Evolutionary conservation across 2,113 vertebrate genomes (phyloP).

Genomic region (Aptenodytes patagonicus): DNA sequence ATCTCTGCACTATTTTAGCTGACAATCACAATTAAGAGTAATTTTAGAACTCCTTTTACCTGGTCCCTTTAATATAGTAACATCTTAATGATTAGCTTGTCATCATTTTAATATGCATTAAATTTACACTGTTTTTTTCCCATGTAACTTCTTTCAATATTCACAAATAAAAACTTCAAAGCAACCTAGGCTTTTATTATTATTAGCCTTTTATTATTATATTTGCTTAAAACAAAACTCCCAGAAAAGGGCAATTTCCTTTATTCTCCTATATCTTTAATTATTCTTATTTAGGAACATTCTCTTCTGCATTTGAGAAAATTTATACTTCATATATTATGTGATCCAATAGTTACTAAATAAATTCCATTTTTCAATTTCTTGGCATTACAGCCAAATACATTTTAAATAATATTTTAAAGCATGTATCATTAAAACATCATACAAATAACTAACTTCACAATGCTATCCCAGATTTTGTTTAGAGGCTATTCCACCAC

Average conservation of each 20-base stretch:
- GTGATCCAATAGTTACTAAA: not conserved
- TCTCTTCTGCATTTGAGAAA: not conserved
- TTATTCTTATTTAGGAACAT: not conserved
- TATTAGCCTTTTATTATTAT: not conserved
- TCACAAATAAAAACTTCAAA: not conserved
- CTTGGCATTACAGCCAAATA: not conserved
- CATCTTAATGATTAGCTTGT: not conserved
- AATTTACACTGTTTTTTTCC: not conserved
- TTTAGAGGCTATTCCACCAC: not conserved
- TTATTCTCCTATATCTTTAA: not conserved
- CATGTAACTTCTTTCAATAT: not conserved
- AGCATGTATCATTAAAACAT: not conserved
- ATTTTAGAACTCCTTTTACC: conserved; percentile 27
- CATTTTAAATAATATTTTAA: not conserved
- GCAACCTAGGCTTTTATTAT: not conserved
- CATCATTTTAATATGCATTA: not conserved
- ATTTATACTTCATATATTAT: not conserved
- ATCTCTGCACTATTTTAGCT: not conserved
- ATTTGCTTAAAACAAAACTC: not conserved
- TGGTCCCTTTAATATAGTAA: not conserved
- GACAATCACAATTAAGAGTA: conserved; percentile 18
- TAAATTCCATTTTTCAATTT: not conserved
- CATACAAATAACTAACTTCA: not conserved
- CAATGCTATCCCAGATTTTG: not conserved
- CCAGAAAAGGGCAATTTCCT: not conserved